Conservation (phyloP, 2,113 vertebrate genomes). For the Chrysochloris asiatica region DNA sequence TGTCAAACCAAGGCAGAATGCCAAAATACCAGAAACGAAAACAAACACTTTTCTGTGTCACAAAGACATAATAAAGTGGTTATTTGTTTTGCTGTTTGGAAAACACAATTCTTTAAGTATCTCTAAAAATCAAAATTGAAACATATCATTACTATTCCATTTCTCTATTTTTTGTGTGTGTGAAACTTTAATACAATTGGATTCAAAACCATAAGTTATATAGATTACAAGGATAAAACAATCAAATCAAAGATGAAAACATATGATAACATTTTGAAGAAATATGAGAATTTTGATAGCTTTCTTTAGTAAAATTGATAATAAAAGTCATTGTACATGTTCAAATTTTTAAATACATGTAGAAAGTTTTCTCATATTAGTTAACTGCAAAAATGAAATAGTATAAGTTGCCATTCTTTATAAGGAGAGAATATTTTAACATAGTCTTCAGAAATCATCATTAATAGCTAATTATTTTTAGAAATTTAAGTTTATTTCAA, state of each 20-base stretch:
- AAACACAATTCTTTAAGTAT: background rate
- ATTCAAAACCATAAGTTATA: background rate
- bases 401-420: background rate
- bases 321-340: background rate
- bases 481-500: background rate
- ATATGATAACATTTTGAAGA: background rate
- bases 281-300: background rate
- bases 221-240: background rate
- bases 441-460: background rate
- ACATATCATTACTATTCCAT: background rate
- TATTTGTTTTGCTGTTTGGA: background rate
- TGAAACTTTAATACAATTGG: background rate
- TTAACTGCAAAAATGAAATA: background rate
- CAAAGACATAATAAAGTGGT: background rate
- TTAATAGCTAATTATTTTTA: background rate
- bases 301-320: background rate
- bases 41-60: background rate
- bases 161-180: background rate
- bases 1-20: slow-evolving; percentile 66
- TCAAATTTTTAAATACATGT: too few relatives aligned
- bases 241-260: background rate
- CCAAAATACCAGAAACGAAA: background rate
- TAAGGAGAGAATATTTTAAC: background rate
- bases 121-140: background rate
- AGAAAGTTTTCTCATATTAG: background rate